Percentiles rank a stretch among this genome's conserved stretches.
phyloP scores from a whole-genome alignment of 2,113 vertebrate species.

The Corvus moneduloides region DNA sequence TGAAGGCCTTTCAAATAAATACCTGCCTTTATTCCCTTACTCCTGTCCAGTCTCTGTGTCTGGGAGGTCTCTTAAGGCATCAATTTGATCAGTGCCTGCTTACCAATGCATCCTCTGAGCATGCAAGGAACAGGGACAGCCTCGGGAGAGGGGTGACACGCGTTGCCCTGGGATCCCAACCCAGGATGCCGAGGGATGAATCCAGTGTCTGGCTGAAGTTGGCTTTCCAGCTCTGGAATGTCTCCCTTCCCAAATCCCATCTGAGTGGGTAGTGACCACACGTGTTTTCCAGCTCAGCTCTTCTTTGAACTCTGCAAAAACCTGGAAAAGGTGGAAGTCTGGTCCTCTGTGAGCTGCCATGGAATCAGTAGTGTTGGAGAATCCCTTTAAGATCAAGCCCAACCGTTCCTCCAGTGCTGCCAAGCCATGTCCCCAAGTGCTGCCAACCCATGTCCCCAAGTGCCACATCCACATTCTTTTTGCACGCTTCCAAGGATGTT shows the following conservation, averaged over 20 bases:
- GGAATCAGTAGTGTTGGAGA: not conserved
- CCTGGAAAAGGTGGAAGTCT: not conserved
- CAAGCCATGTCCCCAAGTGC: not conserved
- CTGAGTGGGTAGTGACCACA: fast-evolving
- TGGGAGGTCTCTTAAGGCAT: too few relatives aligned
- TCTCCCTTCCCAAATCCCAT: not conserved
- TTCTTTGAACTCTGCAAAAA: not conserved
- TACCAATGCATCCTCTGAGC: not conserved
- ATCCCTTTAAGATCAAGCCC: not conserved
- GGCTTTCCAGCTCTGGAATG: not conserved
- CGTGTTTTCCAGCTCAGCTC: fast-evolving
- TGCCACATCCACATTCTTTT: not conserved
- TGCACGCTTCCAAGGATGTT: not conserved
- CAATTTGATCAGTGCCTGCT: not conserved
- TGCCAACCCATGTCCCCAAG: not conserved
- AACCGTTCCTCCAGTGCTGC: not conserved
- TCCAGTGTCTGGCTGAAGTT: not conserved
- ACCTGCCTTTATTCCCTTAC: too few relatives aligned
- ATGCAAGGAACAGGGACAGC: fast-evolving
- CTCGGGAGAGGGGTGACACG: fast-evolving
- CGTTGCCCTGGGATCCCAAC: not conserved
- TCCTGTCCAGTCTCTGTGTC: too few relatives aligned
- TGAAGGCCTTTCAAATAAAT: too few relatives aligned
- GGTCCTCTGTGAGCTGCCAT: fast-evolving
- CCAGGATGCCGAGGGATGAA: not conserved